Conservation (phyloP, 1,140 invertebrate species). For the Antheraea mylitta region DNA sequence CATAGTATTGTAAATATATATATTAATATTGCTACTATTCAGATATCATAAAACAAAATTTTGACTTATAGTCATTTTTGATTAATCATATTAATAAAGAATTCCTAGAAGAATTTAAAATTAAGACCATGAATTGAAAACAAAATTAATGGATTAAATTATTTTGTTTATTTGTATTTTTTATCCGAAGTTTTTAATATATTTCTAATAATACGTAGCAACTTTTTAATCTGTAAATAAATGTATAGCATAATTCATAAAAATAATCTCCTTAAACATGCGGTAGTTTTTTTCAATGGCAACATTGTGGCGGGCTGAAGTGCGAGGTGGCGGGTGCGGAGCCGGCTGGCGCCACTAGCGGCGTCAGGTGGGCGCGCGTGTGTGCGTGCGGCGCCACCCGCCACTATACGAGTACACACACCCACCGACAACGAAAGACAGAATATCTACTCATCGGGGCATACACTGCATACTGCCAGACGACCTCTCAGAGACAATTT, state of each 20-base stretch:
- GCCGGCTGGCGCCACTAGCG: slow-evolving; percentile 66
- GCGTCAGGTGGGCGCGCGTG: slow-evolving; percentile 68
- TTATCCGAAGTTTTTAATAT: too few relatives aligned
- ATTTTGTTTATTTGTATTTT: too few relatives aligned
- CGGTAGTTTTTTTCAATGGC: slow-evolving; percentile 26
- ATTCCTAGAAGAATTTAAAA: too few relatives aligned
- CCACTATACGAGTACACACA: slow-evolving; percentile 18
- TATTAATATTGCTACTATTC: too few relatives aligned
- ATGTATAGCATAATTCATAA: not conserved
- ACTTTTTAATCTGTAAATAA: not conserved
- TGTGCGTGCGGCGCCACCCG: slow-evolving; percentile 71
- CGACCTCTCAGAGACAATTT: slow-evolving; percentile 6
- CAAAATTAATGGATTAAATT: too few relatives aligned
- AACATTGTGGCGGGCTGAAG: slow-evolving; percentile 30
- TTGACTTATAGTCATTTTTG: too few relatives aligned
- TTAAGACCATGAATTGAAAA: too few relatives aligned
- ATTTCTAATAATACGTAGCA: too few relatives aligned
- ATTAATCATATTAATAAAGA: too few relatives aligned
- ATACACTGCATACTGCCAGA: not conserved
- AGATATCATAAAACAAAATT: too few relatives aligned
- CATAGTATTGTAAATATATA: too few relatives aligned
- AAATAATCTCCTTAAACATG: slow-evolving; percentile 5
- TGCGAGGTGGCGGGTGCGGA: slow-evolving; percentile 33
- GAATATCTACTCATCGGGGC: slow-evolving; percentile 6
- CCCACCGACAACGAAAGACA: not conserved